Conservation (phyloP, 2,113 vertebrate genomes). For the Abramis brama region DNA sequence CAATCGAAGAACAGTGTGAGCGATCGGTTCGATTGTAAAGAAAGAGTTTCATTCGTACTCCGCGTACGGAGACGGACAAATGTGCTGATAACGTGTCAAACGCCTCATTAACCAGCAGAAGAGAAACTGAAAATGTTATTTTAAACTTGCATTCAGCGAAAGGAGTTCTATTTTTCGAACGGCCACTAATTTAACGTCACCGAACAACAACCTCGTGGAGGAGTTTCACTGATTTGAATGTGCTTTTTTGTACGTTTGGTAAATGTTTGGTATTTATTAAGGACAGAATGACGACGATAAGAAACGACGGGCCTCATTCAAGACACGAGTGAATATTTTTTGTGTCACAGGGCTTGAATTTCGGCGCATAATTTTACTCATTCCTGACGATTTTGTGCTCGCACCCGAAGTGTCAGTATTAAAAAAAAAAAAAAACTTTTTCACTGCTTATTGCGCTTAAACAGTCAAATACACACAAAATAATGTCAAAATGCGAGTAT, state of each 20-base stretch:
- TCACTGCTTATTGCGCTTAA: too few species aligned
- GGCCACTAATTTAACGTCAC: constrained; percentile 19
- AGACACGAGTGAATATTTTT: too few species aligned
- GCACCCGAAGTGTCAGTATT: too few species aligned
- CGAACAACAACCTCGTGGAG: background rate
- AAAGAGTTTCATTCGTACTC: background rate
- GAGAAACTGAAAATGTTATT: constrained; percentile 10
- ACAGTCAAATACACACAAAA: too few species aligned
- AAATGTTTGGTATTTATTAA: constrained; percentile 24
- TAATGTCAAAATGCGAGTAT: too few species aligned
- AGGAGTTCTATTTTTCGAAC: constrained; percentile 48
- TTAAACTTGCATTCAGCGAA: constrained; percentile 28
- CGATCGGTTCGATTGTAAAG: background rate
- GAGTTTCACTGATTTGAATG: constrained; percentile 18
- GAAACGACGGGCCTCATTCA: background rate
- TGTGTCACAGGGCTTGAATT: too few species aligned
- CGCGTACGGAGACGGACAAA: constrained; percentile 35
- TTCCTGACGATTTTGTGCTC: too few species aligned
- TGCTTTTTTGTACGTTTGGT: constrained; percentile 23
- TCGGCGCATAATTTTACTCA: too few species aligned
- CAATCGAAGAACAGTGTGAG: constrained; percentile 9
- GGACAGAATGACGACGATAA: background rate
- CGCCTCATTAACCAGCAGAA: constrained; percentile 38
- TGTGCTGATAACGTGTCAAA: constrained; percentile 23
- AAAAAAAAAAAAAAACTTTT: too few species aligned